Evolutionary conservation across 2,113 vertebrate genomes (phyloP).

Genomic region (Cygnus atratus): DNA sequence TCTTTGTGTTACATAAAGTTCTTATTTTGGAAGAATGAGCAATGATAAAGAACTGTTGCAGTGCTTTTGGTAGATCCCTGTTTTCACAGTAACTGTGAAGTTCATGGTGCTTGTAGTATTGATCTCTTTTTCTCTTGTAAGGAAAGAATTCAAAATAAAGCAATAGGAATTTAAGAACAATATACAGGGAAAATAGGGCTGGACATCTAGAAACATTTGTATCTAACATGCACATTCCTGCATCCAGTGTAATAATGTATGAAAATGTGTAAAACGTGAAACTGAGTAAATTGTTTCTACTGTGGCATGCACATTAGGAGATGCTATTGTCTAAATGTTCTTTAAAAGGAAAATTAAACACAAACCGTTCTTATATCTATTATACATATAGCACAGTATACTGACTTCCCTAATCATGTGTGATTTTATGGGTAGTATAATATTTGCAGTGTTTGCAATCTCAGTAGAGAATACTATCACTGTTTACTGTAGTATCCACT

Average conservation of each 20-base stretch:
- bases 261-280: neutral
- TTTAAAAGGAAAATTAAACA: neutral
- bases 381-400: neutral
- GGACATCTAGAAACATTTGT: neutral
- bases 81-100: slow-evolving; percentile 55
- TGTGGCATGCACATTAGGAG: neutral
- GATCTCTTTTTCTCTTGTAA: slow-evolving; percentile 4
- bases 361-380: neutral
- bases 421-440: neutral
- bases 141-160: slow-evolving; percentile 25
- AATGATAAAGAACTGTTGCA: slow-evolving; percentile 33
- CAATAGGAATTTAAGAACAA: neutral
- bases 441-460: neutral
- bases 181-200: neutral
- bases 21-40: slow-evolving; percentile 58
- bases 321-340: neutral
- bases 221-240: neutral
- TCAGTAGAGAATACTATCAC: neutral
- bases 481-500: neutral
- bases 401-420: neutral
- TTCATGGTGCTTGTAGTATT: neutral
- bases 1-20: slow-evolving; percentile 47
- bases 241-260: neutral
- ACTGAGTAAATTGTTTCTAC: neutral
- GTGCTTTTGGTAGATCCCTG: slow-evolving; percentile 14